These are phyloP conservation scores for Drosophila funebris DNA, from an alignment of 1,140 invertebrate genomes.

Conservation along the genomic window DNA sequence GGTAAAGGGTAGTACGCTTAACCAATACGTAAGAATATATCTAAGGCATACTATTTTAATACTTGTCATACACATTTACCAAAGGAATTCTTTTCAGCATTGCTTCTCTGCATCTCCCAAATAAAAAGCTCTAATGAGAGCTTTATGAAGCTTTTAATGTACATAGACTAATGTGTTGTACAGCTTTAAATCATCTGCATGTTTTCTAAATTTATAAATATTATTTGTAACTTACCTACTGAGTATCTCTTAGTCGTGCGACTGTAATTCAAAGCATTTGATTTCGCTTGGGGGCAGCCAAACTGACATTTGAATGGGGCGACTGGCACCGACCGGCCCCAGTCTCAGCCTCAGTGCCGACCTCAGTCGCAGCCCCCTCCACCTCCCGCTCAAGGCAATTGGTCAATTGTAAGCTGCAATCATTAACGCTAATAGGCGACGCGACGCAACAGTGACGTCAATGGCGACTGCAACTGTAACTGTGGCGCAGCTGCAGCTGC, in stretches of 20 bases:
- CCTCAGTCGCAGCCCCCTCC: constrained; percentile 17
- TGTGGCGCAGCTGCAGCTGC: constrained; percentile 12
- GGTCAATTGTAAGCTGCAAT: constrained; percentile 75
- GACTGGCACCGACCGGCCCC: constrained; percentile 63
- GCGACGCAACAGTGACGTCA: background rate
- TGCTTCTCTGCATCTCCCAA: no score
- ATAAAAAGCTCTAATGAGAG: no score
- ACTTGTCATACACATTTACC: no score
- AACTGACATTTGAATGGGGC: constrained; percentile 81
- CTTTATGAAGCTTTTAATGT: no score
- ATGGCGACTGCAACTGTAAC: constrained; percentile 4
- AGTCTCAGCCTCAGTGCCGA: background rate
- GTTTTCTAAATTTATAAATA: no score
- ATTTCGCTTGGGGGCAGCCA: constrained; percentile 27
- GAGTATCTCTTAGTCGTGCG: background rate
- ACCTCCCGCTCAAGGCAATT: constrained; percentile 48
- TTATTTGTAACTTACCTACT: background rate
- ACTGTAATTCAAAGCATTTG: background rate
- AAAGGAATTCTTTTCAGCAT: no score
- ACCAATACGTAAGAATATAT: no score
- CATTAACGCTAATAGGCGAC: constrained; percentile 76
- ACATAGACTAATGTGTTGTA: no score
- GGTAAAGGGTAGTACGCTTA: no score
- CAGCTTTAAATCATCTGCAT: no score
- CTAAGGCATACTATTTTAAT: no score